Evolutionary conservation across 2,888 invertebrate species (phyloP).

Genomic region (Brachyptera risi): DNA sequence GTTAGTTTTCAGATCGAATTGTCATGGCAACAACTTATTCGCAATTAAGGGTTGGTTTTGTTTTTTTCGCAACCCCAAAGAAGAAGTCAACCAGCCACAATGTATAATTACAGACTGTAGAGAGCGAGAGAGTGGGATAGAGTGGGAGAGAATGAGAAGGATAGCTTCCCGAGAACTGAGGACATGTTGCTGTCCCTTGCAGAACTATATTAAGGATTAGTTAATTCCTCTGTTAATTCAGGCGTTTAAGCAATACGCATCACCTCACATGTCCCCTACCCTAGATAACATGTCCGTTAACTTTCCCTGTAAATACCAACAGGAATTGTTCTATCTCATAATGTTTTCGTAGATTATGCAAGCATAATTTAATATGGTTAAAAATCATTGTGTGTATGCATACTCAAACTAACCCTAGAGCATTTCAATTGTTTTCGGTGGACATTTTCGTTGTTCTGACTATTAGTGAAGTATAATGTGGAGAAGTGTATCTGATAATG

Average conservation of each 20-base stretch:
- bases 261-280: slow-evolving; percentile 28
- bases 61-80: neutral
- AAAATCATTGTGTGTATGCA: too few relatives aligned
- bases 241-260: slow-evolving; percentile 29
- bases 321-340: neutral
- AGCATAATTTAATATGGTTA: too few relatives aligned
- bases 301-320: neutral
- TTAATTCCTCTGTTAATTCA: slow-evolving; percentile 29
- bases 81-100: slow-evolving; percentile 9
- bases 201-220: slow-evolving; percentile 12
- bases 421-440: too few relatives aligned
- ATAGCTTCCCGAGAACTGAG: slow-evolving; percentile 16
- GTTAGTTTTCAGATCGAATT: slow-evolving; percentile 24
- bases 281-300: too few relatives aligned
- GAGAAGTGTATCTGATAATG: too few relatives aligned
- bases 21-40: slow-evolving; percentile 16
- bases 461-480: too few relatives aligned
- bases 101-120: slow-evolving; percentile 29
- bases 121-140: neutral
- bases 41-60: slow-evolving; percentile 17
- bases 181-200: slow-evolving; percentile 18
- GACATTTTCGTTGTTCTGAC: too few relatives aligned
- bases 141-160: too few relatives aligned
- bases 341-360: too few relatives aligned
- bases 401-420: too few relatives aligned